phyloP scores from a whole-genome alignment of 2,113 vertebrate genomes.

The Agapornis roseicollis region DNA sequence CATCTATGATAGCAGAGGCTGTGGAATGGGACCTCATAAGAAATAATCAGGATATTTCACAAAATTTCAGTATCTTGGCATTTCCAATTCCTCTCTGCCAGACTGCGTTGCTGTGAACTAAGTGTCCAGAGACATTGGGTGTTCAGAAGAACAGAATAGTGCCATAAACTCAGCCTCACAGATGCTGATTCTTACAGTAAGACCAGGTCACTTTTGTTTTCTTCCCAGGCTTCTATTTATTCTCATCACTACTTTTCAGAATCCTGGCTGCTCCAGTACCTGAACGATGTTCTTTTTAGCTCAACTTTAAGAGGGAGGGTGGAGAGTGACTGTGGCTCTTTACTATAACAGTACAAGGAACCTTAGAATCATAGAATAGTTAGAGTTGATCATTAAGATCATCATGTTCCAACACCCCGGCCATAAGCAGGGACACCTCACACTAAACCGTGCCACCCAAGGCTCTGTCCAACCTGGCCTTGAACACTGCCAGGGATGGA shows the following conservation, averaged over 20 bases:
- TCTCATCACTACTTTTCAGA: not conserved
- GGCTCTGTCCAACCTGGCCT: too few species aligned
- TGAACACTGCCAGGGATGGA: too few species aligned
- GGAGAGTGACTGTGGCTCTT: not conserved
- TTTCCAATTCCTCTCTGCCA: not conserved
- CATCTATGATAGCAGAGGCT: not conserved
- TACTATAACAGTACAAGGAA: not conserved
- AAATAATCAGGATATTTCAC: not conserved
- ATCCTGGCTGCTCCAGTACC: not conserved
- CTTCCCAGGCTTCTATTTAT: not conserved
- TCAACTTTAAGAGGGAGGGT: not conserved
- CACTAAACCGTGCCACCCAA: too few species aligned
- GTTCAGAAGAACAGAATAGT: not conserved
- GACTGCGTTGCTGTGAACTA: not conserved
- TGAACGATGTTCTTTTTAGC: not conserved
- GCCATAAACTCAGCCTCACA: not conserved
- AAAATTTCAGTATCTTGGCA: not conserved
- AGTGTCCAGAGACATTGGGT: accelerated
- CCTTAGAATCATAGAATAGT: not conserved
- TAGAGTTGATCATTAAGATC: too few species aligned
- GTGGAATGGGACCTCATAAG: not conserved
- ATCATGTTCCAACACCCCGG: too few species aligned
- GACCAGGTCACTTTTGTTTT: not conserved
- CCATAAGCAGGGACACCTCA: too few species aligned
- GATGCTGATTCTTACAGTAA: not conserved